Evolutionary conservation across 2,113 vertebrate genomes (phyloP), one percentile per base, ranked within the genome.

Genomic region (Sinocyclocheilus anshuiensis): DNA sequence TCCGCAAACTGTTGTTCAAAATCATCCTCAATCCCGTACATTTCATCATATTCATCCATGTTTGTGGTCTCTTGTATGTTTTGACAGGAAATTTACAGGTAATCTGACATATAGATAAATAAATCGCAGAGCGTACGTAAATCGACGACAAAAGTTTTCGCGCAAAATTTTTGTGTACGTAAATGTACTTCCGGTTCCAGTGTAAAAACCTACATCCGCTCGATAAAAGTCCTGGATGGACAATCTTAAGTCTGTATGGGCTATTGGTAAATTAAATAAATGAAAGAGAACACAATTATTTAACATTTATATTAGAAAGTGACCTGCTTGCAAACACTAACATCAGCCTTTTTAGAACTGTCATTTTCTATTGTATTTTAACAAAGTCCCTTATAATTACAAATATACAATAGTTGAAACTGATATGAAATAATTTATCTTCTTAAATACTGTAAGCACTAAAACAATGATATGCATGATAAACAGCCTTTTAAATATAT

Each of bases 1-100:
- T 92, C 97, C 0, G 96, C 95, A 81, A 96, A 99, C 92, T 96
- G 96, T 18, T 91, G 91, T 0, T 96, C 93, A 82, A 96, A 98
- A 1, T 95, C 92, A 24, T 97, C 97, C 61, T 96, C 90, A 0
- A 94, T 76, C 13, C 83, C 96, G 16, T 92, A 94, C 85, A 96
- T 85, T 36, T 95, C 94, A 16, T 91, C 93, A 72, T 95, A 95
- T 76, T 95, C 96, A 86, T 96, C 96, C 95, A 96, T 95, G 2
- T 87, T 71, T 4, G 20, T 33, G 4, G 1, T 24, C 11, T 1
- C 2, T 45, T 50, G 18, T 36, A 12, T 15, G 9, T 42, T 6
- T 74, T 74, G 36, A 15, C 53, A 39, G 2, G 1, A 4, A 12
- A 10, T 4, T 4, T 48, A 22, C 4, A 15, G 1, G 4, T 22